phyloP scores from a whole-genome alignment of 2,797 vertebrate genomes.

The Falco columbarius region DNA sequence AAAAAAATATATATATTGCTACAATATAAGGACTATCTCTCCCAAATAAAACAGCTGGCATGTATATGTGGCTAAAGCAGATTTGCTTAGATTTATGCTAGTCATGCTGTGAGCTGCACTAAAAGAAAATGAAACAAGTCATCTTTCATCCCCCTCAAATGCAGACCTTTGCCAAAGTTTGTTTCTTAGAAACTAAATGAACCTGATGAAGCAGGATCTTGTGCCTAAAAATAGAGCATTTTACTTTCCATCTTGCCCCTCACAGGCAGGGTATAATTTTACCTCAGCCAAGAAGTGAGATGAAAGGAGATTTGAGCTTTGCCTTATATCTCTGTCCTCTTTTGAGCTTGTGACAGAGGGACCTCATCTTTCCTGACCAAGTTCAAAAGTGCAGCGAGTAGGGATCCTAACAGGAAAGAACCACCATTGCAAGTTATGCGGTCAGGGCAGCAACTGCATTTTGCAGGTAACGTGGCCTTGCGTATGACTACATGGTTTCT shows the following conservation, averaged over 20 bases:
- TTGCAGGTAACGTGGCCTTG: background rate
- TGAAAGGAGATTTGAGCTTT: slow-evolving; percentile 4
- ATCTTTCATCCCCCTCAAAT: background rate
- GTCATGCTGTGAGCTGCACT: background rate
- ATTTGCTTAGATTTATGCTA: slow-evolving; percentile 12
- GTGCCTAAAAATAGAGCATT: slow-evolving; percentile 29
- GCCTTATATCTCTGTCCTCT: background rate
- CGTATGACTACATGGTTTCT: background rate
- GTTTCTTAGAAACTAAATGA: slow-evolving; percentile 49
- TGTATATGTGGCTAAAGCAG: background rate
- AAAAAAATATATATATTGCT: background rate
- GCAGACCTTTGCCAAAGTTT: slow-evolving; percentile 26
- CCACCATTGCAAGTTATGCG: background rate
- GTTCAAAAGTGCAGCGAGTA: background rate
- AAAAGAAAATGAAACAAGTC: slow-evolving; percentile 42
- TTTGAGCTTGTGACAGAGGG: background rate
- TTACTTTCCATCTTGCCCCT: slow-evolving; percentile 8
- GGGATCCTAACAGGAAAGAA: background rate
- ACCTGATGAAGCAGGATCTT: slow-evolving; percentile 26
- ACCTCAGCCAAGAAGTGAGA: slow-evolving; percentile 2
- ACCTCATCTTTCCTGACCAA: background rate
- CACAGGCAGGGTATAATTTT: background rate
- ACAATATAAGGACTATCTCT: background rate
- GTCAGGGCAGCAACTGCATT: slow-evolving; percentile 7
- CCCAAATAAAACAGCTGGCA: slow-evolving; percentile 9